Evolutionary conservation across 2,888 invertebrate genomes (phyloP).

Genomic region (Drosophila sordidula): DNA sequence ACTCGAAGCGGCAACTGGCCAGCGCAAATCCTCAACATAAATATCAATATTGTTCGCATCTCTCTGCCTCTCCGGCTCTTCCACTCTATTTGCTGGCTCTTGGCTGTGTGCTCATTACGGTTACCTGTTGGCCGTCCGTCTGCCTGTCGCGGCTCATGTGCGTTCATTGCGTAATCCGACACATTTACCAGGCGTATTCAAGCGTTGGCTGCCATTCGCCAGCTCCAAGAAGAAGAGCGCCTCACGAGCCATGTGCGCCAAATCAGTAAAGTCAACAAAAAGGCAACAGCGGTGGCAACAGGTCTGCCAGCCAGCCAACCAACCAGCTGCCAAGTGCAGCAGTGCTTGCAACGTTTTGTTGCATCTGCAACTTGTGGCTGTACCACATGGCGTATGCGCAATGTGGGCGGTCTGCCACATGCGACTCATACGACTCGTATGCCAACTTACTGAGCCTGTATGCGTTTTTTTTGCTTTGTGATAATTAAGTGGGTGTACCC

Average conservation of each 20-base stretch:
- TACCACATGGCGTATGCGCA: conserved; percentile 65
- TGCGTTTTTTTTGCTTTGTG: conserved; percentile 4
- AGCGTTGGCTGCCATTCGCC: conserved; percentile 55
- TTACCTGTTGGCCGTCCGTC: conserved; percentile 52
- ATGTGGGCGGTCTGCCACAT: conserved; percentile 55
- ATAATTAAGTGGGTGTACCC: conserved; percentile 49
- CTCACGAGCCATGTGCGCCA: conserved; percentile 32
- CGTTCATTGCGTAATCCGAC: conserved; percentile 77
- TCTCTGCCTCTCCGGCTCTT: conserved; percentile 13
- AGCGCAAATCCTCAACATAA: conserved; percentile 61
- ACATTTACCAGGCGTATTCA: conserved; percentile 76
- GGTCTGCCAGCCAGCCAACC: conserved; percentile 39
- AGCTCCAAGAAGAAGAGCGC: conserved; percentile 48
- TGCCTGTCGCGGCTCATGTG: conserved; percentile 65
- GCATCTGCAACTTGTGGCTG: conserved; percentile 35
- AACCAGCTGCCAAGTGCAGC: conserved; percentile 71
- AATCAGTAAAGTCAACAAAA: conserved; percentile 77
- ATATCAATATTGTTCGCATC: conserved; percentile 74
- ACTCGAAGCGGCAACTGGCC: conserved; percentile 37
- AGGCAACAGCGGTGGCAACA: conserved; percentile 26
- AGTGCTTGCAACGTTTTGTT: conserved; percentile 22
- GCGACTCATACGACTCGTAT: conserved; percentile 33
- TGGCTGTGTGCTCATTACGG: conserved; percentile 67
- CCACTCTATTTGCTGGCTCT: conserved; percentile 19
- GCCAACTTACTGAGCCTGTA: conserved; percentile 30